Percentiles rank a stretch among this genome's conserved stretches.
Conservation (phyloP, 2,113 vertebrate species). For the Egretta garzetta region DNA sequence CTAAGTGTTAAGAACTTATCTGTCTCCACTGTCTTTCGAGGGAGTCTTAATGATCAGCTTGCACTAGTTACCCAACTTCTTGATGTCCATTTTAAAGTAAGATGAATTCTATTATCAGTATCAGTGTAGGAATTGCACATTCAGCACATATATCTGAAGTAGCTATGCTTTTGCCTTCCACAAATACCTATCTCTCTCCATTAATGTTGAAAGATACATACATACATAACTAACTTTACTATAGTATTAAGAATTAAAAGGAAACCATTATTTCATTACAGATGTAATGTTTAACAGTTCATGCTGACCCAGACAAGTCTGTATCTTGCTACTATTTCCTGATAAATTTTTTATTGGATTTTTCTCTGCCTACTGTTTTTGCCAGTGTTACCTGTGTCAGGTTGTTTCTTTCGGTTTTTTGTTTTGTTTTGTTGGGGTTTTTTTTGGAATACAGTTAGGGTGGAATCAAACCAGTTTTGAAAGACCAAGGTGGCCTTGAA, state of each 20-base stretch:
- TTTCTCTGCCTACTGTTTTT: not conserved
- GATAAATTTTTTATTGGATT: not conserved
- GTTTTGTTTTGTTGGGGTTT: no score
- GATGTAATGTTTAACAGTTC: not conserved
- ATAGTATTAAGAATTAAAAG: not conserved
- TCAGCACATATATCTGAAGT: not conserved
- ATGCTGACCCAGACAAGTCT: not conserved
- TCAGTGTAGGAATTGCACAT: not conserved
- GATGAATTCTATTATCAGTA: not conserved
- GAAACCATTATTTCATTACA: not conserved
- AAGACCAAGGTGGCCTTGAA: not conserved
- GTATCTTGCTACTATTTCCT: not conserved
- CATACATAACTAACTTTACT: not conserved
- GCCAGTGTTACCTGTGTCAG: not conserved
- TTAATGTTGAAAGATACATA: not conserved
- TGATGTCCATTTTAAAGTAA: not conserved
- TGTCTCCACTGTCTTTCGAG: not conserved
- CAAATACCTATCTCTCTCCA: not conserved
- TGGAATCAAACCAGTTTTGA: not conserved
- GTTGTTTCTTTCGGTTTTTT: not conserved
- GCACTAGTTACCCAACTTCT: not conserved
- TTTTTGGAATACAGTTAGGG: not conserved
- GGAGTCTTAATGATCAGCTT: not conserved
- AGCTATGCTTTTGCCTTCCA: not conserved
- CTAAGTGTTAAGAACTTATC: not conserved